phyloP scores from a whole-genome alignment of 1,140 invertebrate genomes.

The Drosophila ironensis region DNA sequence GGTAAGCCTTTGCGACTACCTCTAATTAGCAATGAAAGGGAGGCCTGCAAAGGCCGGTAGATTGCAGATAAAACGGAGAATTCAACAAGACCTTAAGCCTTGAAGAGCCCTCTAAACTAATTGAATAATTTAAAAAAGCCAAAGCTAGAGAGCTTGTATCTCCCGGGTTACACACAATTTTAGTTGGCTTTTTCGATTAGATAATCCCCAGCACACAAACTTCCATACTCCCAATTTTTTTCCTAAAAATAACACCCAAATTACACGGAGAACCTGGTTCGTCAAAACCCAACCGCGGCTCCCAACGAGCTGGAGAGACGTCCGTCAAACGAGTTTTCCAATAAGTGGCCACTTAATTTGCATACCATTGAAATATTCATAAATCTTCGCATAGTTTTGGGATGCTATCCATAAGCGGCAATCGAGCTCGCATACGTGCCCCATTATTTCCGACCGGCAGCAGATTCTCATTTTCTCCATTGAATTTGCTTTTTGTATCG shows the following conservation, averaged over 20 bases:
- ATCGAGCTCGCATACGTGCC: slow-evolving; percentile 17
- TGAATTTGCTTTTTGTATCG: slow-evolving; percentile 28
- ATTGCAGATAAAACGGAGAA: too few relatives aligned
- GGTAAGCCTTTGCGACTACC: too few relatives aligned
- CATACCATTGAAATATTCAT: slow-evolving; percentile 42
- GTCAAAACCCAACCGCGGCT: slow-evolving; percentile 3
- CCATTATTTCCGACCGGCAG: slow-evolving; percentile 16
- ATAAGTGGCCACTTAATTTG: slow-evolving; percentile 23
- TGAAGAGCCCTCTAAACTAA: too few relatives aligned
- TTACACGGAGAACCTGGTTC: slow-evolving; percentile 3
- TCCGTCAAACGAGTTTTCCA: slow-evolving; percentile 31
- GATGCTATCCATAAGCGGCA: slow-evolving; percentile 15
- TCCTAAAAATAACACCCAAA: not conserved
- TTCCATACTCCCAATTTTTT: too few relatives aligned
- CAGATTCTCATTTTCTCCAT: slow-evolving; percentile 22
- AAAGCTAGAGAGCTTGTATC: too few relatives aligned
- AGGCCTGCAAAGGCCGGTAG: too few relatives aligned
- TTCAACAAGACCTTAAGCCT: too few relatives aligned
- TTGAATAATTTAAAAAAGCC: too few relatives aligned
- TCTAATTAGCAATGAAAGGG: too few relatives aligned
- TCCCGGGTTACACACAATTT: too few relatives aligned
- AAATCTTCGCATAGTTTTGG: slow-evolving; percentile 27
- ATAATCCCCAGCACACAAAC: too few relatives aligned
- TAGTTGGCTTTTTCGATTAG: too few relatives aligned
- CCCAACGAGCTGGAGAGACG: not conserved